A percentile compares a stretch with the other conserved stretches of the same genome.
These are phyloP conservation scores for Cerastis rubricosa DNA, from an alignment of 2,888 invertebrate genomes.

Conservation along the genomic window DNA sequence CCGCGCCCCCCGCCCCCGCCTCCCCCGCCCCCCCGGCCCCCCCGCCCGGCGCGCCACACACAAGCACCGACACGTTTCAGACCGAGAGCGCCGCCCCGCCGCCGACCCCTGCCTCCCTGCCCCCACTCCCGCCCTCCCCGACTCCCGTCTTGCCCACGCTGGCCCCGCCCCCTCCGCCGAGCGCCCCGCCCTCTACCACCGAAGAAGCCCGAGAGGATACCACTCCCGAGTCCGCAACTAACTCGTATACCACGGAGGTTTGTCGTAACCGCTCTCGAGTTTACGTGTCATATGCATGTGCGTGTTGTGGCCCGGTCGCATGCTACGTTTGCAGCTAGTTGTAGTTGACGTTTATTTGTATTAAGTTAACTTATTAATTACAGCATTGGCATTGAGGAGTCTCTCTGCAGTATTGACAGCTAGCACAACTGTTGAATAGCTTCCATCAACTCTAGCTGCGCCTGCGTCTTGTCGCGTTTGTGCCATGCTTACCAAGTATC, in stretches of 20 bases:
- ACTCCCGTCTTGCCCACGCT: slow-evolving; percentile 54
- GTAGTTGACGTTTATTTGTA: slow-evolving; percentile 42
- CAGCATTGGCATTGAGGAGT: slow-evolving; percentile 1
- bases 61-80: slow-evolving; percentile 88
- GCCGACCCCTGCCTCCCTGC: slow-evolving; percentile 64
- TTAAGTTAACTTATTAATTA: slow-evolving; percentile 6
- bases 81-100: slow-evolving; percentile 81
- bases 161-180: slow-evolving; percentile 70
- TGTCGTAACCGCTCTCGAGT: slow-evolving; percentile 85
- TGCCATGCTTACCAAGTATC: not conserved
- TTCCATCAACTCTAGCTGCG: not conserved
- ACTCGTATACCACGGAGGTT: slow-evolving; percentile 89
- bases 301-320: slow-evolving; percentile 65
- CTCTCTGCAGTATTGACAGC: slow-evolving; percentile 19
- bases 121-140: slow-evolving; percentile 53
- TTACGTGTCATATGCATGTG: slow-evolving; percentile 75
- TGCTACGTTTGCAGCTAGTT: slow-evolving; percentile 52
- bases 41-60: slow-evolving; percentile 82
- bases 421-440: slow-evolving; percentile 43
- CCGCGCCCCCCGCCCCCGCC: slow-evolving; percentile 72
- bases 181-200: slow-evolving; percentile 71
- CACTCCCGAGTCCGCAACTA: slow-evolving; percentile 83
- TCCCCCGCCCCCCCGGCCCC: slow-evolving; percentile 88
- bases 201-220: slow-evolving; percentile 80
- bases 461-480: not conserved